A percentile compares a stretch with the other conserved stretches of the same genome.
Evolutionary conservation across 2,797 vertebrate species (phyloP).

Genomic region (Halcyon leucocephala): DNA sequence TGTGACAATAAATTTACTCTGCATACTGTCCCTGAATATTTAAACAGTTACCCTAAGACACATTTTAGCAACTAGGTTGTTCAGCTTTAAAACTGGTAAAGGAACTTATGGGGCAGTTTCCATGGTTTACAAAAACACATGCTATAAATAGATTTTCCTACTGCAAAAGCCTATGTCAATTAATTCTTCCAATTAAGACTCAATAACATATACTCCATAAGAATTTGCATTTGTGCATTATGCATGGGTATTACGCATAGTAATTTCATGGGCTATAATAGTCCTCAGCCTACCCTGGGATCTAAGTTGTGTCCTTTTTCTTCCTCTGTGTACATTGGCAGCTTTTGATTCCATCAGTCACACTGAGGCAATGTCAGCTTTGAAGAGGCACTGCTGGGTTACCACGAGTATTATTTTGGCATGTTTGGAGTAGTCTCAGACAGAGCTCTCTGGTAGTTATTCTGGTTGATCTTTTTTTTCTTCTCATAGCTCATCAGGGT

Average conservation of each 20-base stretch:
- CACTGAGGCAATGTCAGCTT: conserved; percentile 15
- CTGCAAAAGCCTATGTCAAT: not conserved
- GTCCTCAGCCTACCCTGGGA: not conserved
- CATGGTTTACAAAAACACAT: not conserved
- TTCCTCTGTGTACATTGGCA: conserved; percentile 54
- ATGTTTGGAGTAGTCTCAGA: conserved; percentile 34
- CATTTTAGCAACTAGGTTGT: not conserved
- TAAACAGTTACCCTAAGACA: not conserved
- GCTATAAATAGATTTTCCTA: not conserved
- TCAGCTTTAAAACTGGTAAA: not conserved
- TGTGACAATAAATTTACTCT: not conserved
- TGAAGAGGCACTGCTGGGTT: conserved; percentile 55
- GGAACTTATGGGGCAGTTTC: not conserved
- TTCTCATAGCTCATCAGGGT: conserved; percentile 6
- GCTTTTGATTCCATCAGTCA: conserved; percentile 45
- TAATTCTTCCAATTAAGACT: conserved; percentile 27
- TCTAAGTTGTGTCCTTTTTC: conserved; percentile 33
- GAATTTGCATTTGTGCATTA: conserved; percentile 42
- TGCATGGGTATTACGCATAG: not conserved
- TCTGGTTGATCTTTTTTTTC: conserved; percentile 7
- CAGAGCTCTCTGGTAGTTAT: not conserved
- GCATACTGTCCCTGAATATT: not conserved
- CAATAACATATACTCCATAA: not conserved
- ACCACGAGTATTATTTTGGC: conserved; percentile 31
- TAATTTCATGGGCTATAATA: conserved; percentile 45